These are phyloP conservation scores for Lindbergichthys nudifrons DNA, from an alignment of 2,797 vertebrate species.

Conservation along the genomic window DNA sequence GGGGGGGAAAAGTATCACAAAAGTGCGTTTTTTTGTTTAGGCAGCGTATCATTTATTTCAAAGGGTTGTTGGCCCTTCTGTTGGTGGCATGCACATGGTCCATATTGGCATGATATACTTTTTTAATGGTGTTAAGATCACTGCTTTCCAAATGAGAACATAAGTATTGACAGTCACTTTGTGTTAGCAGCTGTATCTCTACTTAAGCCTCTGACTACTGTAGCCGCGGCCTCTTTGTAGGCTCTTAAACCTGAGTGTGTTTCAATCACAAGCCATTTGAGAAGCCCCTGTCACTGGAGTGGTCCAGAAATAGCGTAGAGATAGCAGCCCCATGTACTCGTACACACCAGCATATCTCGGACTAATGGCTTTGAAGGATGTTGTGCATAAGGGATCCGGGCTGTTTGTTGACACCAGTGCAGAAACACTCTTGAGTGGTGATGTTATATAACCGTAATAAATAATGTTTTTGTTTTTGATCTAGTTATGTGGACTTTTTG, in stretches of 20 bases:
- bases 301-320: slow-evolving; percentile 59
- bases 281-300: slow-evolving; percentile 49
- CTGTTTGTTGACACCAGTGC: slow-evolving; percentile 17
- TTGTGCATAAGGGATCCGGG: slow-evolving; percentile 18
- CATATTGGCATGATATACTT: slow-evolving; percentile 1
- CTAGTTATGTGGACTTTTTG: slow-evolving; percentile 3
- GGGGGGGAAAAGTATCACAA: slow-evolving; percentile 66
- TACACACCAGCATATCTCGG: slow-evolving; percentile 25
- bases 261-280: slow-evolving; percentile 53
- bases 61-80: slow-evolving; percentile 16
- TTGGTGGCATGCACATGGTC: slow-evolving; percentile 1
- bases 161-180: background rate
- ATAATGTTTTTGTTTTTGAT: slow-evolving; percentile 6
- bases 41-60: slow-evolving; percentile 58
- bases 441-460: background rate
- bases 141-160: slow-evolving; percentile 2
- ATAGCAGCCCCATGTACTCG: slow-evolving; percentile 34
- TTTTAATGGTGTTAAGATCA: slow-evolving; percentile 1
- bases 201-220: background rate
- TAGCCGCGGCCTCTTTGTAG: slow-evolving; percentile 48
- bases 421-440: slow-evolving; percentile 14
- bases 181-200: background rate
- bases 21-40: slow-evolving; percentile 76
- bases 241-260: slow-evolving; percentile 42
- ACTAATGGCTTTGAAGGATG: slow-evolving; percentile 46